Evolutionary conservation across 2,888 invertebrate genomes (phyloP), one percentile per base, ranked within the genome.

Genomic region (Glaucopsyche alexis): DNA sequence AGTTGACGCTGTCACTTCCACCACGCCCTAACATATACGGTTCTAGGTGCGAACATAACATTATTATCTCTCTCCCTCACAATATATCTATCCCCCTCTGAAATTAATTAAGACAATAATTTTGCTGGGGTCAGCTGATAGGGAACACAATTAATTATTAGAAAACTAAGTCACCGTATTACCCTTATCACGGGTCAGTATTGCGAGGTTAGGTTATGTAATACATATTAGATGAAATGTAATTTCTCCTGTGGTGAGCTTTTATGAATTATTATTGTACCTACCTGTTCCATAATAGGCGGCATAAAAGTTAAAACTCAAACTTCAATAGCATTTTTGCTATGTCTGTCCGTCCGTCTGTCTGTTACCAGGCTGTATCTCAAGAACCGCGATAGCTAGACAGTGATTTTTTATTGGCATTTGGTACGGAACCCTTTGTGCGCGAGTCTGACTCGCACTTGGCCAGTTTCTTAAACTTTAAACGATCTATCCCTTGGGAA

Each of bases 61-160:
- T 0, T 29, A 29, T 29, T 42, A 42, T 42, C 42, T 42, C 42
- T 42, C 42, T 42, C 42, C 42, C 42, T 42, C 50, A 50, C 13
- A 60, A 65, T 74, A 72, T 13, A 16, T 11, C 47, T 65, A 38
- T 77, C 75, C 42, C 75, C 50, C 16, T 75, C 75, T 50, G 71
- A 76, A 77, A 76, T 76, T 78, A 78, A 78, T 78, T 77, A 74
- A 77, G 75, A 76, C 71, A 76, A 74, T 77, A 77, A 75, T 75
- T 74, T 72, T 74, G 75, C 72, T 74, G 73, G 73, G 76, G 77
- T 76, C 78, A 76, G 75, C 71, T 16, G 74, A 76, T 77, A 77
- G 74, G 74, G 55, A 29, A 14, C 69, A 50, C 47, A 50, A 75
- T 66, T 55, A 74, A 73, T 73, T 73, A 47, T 66, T n/a, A 71